phyloP scores from a whole-genome alignment of 2,888 invertebrate species.

The Tanaodytes sp. region DNA sequence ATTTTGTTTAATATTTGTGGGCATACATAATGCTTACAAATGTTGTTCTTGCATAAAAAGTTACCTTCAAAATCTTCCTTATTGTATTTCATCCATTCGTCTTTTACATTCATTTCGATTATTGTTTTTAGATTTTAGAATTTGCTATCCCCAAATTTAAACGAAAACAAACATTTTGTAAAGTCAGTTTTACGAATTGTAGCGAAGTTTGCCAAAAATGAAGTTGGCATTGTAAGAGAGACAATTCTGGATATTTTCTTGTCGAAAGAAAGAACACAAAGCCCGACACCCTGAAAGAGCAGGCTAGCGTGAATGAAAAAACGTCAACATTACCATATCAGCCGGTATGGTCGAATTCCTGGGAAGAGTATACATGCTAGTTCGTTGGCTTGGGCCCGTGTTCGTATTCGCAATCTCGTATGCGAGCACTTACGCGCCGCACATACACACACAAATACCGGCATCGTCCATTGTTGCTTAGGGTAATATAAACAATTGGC shows the following conservation, averaged over 20 bases:
- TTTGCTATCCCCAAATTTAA: no score
- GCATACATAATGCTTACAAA: no score
- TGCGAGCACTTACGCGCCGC: conserved; percentile 49
- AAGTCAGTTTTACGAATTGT: no score
- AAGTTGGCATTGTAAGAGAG: no score
- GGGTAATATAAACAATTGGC: conserved; percentile 72
- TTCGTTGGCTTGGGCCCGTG: conserved; percentile 55
- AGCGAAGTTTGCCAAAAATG: no score
- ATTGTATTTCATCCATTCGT: no score
- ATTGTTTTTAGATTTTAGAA: no score
- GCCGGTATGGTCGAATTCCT: conserved; percentile 69
- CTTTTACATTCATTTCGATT: no score
- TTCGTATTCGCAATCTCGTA: conserved; percentile 51
- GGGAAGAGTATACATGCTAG: conserved; percentile 62
- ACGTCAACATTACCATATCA: conserved; percentile 64
- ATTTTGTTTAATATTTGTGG: no score
- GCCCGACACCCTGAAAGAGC: conserved; percentile 51
- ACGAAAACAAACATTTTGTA: no score
- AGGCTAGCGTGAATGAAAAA: conserved; percentile 63
- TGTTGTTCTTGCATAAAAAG: no score
- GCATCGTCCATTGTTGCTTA: conserved; percentile 68
- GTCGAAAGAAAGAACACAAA: conserved; percentile 52
- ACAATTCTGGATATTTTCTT: conserved; percentile 32
- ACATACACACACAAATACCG: conserved; percentile 60
- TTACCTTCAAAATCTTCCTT: no score